Percentiles rank a stretch among this genome's conserved stretches.
phyloP scores from a whole-genome alignment of 2,888 invertebrate genomes.

The Eilema depressum region DNA sequence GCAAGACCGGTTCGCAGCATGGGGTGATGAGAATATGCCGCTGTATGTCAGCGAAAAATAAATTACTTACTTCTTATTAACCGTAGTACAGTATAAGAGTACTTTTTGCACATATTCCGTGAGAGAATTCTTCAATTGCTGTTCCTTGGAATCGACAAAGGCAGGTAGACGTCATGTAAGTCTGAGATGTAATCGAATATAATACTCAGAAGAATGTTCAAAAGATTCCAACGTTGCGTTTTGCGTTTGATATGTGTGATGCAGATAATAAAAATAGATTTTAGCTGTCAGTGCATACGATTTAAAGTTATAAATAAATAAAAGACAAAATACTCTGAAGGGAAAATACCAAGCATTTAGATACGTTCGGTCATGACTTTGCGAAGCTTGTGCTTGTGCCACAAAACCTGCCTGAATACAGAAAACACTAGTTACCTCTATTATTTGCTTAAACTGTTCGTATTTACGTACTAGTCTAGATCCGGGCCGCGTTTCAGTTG shows the following conservation, averaged over 20 bases:
- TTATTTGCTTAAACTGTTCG: neutral
- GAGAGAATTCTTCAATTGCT: constrained; percentile 35
- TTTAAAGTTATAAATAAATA: neutral
- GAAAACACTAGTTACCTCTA: neutral
- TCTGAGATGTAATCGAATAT: constrained; percentile 7
- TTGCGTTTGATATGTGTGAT: neutral
- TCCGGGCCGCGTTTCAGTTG: neutral
- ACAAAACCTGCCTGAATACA: neutral
- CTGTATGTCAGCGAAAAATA: constrained; percentile 32
- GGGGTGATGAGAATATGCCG: constrained; percentile 44
- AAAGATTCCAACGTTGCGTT: neutral
- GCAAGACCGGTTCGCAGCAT: constrained; percentile 51
- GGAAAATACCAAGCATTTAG: neutral
- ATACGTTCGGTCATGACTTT: neutral
- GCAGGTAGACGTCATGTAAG: neutral
- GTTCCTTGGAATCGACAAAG: constrained; percentile 37
- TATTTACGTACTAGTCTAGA: neutral
- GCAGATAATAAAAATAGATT: neutral
- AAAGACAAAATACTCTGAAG: neutral
- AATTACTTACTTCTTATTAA: constrained; percentile 19
- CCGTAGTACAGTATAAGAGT: constrained; percentile 26
- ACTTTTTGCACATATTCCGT: constrained; percentile 27
- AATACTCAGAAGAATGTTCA: constrained; percentile 8
- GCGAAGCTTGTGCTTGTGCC: neutral
- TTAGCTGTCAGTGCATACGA: neutral